These are phyloP conservation scores for Craniophora ligustri DNA, from an alignment of 2,888 invertebrate genomes.

Conservation along the genomic window DNA sequence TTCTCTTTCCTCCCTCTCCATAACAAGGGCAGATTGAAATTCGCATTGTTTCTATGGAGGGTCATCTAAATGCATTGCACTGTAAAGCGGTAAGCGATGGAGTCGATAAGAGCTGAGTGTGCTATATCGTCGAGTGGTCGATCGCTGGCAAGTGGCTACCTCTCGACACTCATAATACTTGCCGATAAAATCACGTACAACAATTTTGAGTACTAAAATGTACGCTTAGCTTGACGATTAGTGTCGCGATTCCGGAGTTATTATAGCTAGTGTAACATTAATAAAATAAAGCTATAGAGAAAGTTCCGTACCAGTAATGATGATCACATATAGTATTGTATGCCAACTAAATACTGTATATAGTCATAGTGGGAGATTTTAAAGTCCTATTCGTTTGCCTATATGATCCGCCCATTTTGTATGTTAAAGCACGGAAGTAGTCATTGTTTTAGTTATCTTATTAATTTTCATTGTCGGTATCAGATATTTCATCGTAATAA, in stretches of 20 bases:
- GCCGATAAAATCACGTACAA: constrained; percentile 57
- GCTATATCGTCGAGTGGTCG: constrained; percentile 76
- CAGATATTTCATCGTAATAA: constrained; percentile 43
- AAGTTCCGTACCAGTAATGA: too few relatives aligned
- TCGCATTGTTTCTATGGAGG: constrained; percentile 57
- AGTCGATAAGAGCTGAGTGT: constrained; percentile 79
- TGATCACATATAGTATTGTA: too few relatives aligned
- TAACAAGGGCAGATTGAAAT: constrained; percentile 48
- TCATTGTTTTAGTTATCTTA: too few relatives aligned
- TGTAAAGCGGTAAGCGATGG: constrained; percentile 62
- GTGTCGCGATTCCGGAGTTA: too few relatives aligned
- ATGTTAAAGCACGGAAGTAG: too few relatives aligned
- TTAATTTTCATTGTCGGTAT: constrained; percentile 18
- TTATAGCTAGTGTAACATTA: too few relatives aligned
- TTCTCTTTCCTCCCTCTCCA: background rate
- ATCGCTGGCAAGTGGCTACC: constrained; percentile 70
- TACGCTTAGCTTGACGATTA: background rate
- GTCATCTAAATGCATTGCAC: constrained; percentile 52
- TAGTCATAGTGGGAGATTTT: too few relatives aligned
- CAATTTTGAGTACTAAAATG: constrained; percentile 6
- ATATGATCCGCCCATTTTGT: too few relatives aligned
- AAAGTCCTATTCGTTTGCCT: too few relatives aligned
- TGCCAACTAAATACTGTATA: too few relatives aligned
- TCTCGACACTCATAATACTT: constrained; percentile 50
- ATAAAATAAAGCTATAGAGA: too few relatives aligned